A percentile compares a stretch with the other conserved stretches of the same genome.
Conservation (phyloP, 2,797 vertebrate species). For the Erethizon dorsatum region DNA sequence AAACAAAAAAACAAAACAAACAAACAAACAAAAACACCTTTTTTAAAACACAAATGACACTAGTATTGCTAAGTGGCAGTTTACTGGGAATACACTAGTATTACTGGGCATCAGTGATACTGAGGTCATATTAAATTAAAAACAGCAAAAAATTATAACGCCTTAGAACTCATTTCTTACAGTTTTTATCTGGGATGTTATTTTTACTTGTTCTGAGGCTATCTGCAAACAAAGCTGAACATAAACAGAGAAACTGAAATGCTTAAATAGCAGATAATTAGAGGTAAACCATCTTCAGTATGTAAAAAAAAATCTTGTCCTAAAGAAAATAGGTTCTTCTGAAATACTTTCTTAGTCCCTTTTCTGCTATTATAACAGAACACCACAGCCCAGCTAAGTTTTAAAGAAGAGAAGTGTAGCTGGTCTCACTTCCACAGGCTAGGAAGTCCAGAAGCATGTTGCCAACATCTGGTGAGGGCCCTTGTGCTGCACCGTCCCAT, state of each 20-base stretch:
- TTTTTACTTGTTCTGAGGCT: conserved; percentile 30
- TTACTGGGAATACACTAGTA: not conserved
- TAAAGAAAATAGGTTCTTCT: conserved; percentile 35
- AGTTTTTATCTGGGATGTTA: not conserved
- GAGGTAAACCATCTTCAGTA: not conserved
- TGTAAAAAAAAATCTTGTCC: not conserved
- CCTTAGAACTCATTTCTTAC: not conserved
- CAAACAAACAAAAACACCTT: not conserved
- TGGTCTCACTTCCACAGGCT: not conserved
- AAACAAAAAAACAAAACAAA: not conserved
- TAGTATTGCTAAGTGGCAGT: not conserved
- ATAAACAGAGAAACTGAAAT: not conserved
- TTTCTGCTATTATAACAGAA: not conserved
- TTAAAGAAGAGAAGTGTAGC: not conserved
- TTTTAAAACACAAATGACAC: not conserved
- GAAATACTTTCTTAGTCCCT: not conserved
- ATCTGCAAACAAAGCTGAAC: not conserved
- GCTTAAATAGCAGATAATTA: not conserved
- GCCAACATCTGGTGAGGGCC: not conserved
- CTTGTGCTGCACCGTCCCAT: too few relatives aligned
- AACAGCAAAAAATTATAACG: not conserved
- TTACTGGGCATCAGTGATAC: not conserved
- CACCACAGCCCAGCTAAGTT: not conserved
- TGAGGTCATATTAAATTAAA: not conserved
- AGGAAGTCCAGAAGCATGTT: too few relatives aligned